phyloP scores from a whole-genome alignment of 2,113 vertebrate genomes.

The Vombatus ursinus region DNA sequence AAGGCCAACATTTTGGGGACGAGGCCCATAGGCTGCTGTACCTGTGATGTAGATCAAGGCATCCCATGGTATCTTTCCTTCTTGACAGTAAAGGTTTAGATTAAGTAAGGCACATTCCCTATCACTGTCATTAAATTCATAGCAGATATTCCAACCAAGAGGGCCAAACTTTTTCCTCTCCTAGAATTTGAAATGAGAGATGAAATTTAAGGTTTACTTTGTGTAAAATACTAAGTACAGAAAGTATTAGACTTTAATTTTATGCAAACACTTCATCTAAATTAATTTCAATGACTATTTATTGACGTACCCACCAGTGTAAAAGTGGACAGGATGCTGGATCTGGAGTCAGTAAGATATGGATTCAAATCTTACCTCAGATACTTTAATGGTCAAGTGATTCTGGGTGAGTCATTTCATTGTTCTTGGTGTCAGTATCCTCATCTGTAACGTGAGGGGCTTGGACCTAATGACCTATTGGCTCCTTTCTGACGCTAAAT shows the following conservation, averaged over 20 bases:
- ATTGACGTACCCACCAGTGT: background rate
- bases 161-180: conserved; percentile 90
- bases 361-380: background rate
- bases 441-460: background rate
- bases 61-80: conserved; percentile 85
- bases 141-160: conserved; percentile 90
- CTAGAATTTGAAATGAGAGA: conserved; percentile 62
- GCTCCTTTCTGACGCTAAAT: background rate
- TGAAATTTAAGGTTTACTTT: conserved; percentile 38
- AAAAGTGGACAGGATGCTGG: background rate
- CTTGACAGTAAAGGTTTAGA: conserved; percentile 87
- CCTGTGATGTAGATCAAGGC: conserved; percentile 85
- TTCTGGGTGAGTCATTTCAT: background rate
- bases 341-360: background rate
- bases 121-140: conserved; percentile 89
- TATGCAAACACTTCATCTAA: background rate
- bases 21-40: conserved; percentile 39
- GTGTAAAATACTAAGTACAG: conserved; percentile 30
- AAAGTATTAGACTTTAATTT: background rate
- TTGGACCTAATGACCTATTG: background rate
- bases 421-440: background rate
- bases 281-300: background rate
- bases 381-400: background rate
- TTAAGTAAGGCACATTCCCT: conserved; percentile 90
- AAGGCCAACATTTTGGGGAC: background rate